Evolutionary conservation across 2,113 vertebrate species (phyloP).

Genomic region (Plotosus lineatus): DNA sequence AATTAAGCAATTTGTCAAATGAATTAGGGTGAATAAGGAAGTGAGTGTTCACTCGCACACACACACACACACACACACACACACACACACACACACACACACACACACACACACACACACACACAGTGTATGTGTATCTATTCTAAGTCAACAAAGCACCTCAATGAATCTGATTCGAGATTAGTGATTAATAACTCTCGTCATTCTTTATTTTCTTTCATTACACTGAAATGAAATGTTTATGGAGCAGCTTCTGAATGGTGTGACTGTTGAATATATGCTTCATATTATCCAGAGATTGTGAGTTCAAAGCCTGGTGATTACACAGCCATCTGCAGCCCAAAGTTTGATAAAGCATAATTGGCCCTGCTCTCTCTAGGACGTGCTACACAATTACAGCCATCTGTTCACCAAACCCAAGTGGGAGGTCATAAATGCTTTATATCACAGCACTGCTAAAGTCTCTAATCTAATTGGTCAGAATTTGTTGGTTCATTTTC

Average conservation of each 20-base stretch:
- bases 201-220: not conserved
- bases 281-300: not conserved
- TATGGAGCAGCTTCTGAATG: not conserved
- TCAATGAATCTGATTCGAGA: not conserved
- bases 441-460: not conserved
- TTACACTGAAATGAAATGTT: not conserved
- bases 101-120: no score
- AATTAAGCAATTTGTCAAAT: no score
- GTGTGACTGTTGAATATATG: not conserved
- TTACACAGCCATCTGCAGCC: not conserved
- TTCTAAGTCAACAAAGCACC: not conserved
- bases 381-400: not conserved
- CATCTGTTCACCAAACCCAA: not conserved
- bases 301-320: not conserved
- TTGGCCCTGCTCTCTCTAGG: not conserved
- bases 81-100: no score
- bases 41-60: no score
- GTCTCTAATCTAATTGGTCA: not conserved
- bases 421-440: not conserved
- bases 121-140: not conserved
- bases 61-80: no score
- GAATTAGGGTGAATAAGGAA: no score
- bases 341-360: not conserved
- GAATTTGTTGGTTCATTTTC: not conserved
- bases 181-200: not conserved